These are phyloP conservation scores for Dynastes tityus DNA, from an alignment of 2,888 invertebrate species.

Conservation along the genomic window DNA sequence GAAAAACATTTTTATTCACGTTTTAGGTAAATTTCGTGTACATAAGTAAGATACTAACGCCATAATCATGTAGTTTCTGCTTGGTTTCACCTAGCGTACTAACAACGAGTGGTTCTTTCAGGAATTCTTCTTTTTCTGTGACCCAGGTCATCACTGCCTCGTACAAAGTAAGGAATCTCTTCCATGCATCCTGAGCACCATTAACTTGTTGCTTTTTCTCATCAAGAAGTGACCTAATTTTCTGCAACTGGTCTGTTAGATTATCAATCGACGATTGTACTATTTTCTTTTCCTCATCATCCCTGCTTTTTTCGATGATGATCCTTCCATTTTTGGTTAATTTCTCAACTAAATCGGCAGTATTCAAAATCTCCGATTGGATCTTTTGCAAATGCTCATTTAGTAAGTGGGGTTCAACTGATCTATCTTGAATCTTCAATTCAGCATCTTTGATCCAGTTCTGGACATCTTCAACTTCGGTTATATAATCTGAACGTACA, in stretches of 20 bases:
- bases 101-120: conserved; percentile 84
- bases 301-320: conserved; percentile 85
- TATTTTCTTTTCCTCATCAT: conserved; percentile 83
- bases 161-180: conserved; percentile 87
- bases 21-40: no score
- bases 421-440: conserved; percentile 86
- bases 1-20: neutral
- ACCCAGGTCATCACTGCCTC: conserved; percentile 89
- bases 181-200: conserved; percentile 91
- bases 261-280: conserved; percentile 84
- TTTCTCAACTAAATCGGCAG: conserved; percentile 84
- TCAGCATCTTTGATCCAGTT: conserved; percentile 90
- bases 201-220: conserved; percentile 88
- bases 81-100: conserved; percentile 86
- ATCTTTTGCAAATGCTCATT: conserved; percentile 85
- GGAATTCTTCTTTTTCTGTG: conserved; percentile 85
- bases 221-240: conserved; percentile 85
- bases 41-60: conserved; percentile 72
- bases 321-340: conserved; percentile 84
- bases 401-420: conserved; percentile 83
- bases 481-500: conserved; percentile 84
- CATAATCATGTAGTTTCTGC: conserved; percentile 90
- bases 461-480: conserved; percentile 86
- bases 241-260: conserved; percentile 84
- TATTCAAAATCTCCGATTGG: conserved; percentile 81